phyloP scores from a whole-genome alignment of 2,797 vertebrate genomes.

The Cheirogaleus major region DNA sequence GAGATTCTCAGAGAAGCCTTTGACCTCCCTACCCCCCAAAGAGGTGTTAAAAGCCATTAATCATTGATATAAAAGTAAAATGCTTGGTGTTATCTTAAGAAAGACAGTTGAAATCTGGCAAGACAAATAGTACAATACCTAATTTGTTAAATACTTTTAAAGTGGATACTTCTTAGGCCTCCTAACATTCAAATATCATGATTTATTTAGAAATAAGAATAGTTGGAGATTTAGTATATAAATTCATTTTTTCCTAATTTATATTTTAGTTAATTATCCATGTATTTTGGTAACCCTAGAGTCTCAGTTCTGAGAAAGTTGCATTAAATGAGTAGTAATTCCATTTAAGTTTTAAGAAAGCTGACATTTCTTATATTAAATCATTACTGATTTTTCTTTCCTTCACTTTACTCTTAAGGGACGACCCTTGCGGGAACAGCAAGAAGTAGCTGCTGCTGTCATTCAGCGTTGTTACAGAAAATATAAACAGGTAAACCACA shows the following conservation, averaged over 20 bases:
- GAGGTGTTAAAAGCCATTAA: background rate
- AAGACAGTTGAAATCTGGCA: background rate
- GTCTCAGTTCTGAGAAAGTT: background rate
- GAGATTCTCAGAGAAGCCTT: background rate
- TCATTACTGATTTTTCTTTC: background rate
- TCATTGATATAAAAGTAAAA: background rate
- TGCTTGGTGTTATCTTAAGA: background rate
- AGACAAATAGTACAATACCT: background rate
- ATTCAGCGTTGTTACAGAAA: slow-evolving; percentile 99
- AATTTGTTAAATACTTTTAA: background rate
- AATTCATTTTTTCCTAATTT: slow-evolving; percentile 6
- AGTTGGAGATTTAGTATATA: background rate
- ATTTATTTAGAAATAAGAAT: background rate
- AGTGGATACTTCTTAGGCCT: background rate
- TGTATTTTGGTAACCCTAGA: background rate
- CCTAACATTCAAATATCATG: background rate
- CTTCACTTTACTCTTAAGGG: slow-evolving; percentile 88
- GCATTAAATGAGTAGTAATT: background rate
- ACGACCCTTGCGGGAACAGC: slow-evolving; percentile 96
- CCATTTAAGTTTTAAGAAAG: background rate
- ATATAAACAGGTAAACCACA: slow-evolving; percentile 96
- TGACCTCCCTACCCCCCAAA: no score
- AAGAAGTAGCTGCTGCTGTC: slow-evolving; percentile 97
- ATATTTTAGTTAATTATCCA: background rate
- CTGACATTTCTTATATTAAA: background rate